These are phyloP conservation scores for Megalops cyprinoides DNA, from an alignment of 2,797 vertebrate species.

Conservation along the genomic window DNA sequence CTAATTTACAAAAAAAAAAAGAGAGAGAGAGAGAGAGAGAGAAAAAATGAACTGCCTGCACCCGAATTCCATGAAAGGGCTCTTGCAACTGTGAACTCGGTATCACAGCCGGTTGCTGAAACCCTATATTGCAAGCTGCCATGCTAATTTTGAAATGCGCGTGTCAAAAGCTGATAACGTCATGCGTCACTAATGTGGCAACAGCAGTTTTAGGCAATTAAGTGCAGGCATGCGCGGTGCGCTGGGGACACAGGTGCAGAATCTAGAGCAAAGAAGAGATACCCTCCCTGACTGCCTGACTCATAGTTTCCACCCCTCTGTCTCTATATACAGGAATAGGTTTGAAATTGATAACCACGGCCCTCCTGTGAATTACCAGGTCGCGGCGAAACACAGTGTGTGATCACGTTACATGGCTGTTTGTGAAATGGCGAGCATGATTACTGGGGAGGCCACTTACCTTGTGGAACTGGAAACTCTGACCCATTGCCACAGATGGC, in stretches of 20 bases:
- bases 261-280: slow-evolving; percentile 42
- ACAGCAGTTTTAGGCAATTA: slow-evolving; percentile 78
- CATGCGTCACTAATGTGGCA: slow-evolving; percentile 76
- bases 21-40: no score
- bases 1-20: background rate
- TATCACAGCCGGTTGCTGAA: background rate
- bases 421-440: background rate
- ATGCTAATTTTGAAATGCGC: slow-evolving; percentile 33
- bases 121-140: slow-evolving; percentile 9
- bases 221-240: slow-evolving; percentile 69
- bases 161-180: slow-evolving; percentile 30
- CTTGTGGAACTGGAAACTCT: background rate
- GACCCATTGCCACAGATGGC: background rate
- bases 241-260: slow-evolving; percentile 77
- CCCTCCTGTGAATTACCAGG: background rate
- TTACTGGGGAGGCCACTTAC: background rate
- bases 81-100: background rate
- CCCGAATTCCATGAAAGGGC: background rate
- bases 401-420: background rate
- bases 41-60: no score
- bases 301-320: slow-evolving; percentile 26
- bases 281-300: background rate
- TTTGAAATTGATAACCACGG: background rate
- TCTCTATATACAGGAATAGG: background rate
- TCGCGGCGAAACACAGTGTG: background rate